Evolutionary conservation across 2,113 vertebrate genomes (phyloP).

Genomic region (Raphicerus campestris): DNA sequence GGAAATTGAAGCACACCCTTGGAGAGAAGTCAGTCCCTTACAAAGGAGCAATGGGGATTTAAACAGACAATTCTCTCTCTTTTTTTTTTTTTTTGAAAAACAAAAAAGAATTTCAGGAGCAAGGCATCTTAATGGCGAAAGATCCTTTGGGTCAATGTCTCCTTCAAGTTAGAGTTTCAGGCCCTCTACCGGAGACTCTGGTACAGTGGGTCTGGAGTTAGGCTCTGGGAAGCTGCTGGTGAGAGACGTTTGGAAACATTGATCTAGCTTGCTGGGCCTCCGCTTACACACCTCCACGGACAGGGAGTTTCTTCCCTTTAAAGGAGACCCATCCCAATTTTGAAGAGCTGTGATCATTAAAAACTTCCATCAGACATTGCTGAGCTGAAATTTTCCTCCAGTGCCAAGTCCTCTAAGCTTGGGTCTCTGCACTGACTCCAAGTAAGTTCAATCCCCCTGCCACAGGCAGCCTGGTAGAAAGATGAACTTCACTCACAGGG

Average conservation of each 20-base stretch:
- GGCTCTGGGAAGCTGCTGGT: background rate
- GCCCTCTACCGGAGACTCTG: background rate
- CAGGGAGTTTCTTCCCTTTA: background rate
- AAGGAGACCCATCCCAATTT: background rate
- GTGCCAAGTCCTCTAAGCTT: background rate
- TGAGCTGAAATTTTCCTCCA: background rate
- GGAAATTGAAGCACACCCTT: background rate
- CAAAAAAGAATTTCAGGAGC: background rate
- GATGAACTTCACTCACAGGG: background rate
- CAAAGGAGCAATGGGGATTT: background rate
- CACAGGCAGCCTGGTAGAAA: background rate
- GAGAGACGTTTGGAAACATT: background rate
- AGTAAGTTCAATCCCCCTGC: background rate
- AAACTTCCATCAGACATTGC: background rate
- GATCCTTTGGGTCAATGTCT: background rate
- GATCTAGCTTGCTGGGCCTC: background rate
- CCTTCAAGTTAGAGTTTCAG: background rate
- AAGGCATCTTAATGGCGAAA: background rate
- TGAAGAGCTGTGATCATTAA: background rate
- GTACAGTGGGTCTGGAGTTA: background rate
- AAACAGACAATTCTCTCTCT: background rate
- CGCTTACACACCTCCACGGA: background rate
- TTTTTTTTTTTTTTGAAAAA: constrained; percentile 1
- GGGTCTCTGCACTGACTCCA: background rate
- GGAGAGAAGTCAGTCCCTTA: background rate